Evolutionary conservation across 2,888 invertebrate genomes (phyloP), one percentile per base, ranked within the genome.

Genomic region (Cheilosia scutellata): DNA sequence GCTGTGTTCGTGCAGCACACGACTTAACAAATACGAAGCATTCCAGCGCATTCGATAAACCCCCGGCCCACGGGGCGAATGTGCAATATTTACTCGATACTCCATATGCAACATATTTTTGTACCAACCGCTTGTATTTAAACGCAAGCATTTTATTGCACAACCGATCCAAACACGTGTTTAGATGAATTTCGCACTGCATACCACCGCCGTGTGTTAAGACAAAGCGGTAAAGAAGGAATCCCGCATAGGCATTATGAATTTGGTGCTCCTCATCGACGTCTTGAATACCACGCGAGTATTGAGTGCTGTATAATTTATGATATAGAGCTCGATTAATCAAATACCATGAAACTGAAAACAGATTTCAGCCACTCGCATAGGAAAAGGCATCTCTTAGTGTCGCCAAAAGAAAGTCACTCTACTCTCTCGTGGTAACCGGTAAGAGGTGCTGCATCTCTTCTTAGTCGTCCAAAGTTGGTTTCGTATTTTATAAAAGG

Each of bases 401-500:
- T 31, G 6, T 37, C 1, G 49, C 13, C 33, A 51, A 82, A 76
- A 76, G 86, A 86, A 86, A 86, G 76, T 76, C 11, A 71, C 40
- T 66, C 53, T 58, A 16, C 68, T 75, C 70, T 47, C 47, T 4
- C 33, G 11, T 40, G 20, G 20, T 44, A 27, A 44, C 42, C 53
- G 29, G 47, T 47, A 72, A 82, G 60, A 68, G 75, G 6, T 83
- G 65, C 80, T 83, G 65, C 80, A 86, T 76, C 82, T 76, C 53
- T 70, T 70, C 68, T 42, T 70, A 20, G n/a, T 33, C 37, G n/a
- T 55, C 31, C n/a, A 27, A 37, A 37, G 44, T 47, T 40, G 33
- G 65, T 40, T 25, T 9, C 53, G 16, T 31, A 77, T 49, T 77
- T 76, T 86, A 82, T 86, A 86, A 86, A 82, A 86, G 71, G 82